phyloP scores from a whole-genome alignment of 2,888 invertebrate genomes.

The Pandemis corylana region DNA sequence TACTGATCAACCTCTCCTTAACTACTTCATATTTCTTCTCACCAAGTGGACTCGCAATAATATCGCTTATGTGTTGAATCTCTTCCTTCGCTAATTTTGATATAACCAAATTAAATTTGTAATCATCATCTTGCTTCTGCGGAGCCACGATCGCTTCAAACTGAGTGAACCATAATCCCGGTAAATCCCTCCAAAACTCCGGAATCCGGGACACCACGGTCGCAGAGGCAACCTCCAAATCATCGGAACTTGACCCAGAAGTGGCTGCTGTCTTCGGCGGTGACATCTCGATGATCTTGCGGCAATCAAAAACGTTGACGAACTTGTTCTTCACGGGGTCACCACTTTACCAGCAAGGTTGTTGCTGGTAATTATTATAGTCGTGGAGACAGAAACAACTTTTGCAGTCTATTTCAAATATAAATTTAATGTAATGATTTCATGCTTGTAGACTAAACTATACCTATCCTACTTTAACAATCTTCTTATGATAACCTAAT shows the following conservation, averaged over 20 bases:
- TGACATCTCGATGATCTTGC: background rate
- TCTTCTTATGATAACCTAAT: too few species aligned
- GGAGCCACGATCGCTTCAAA: constrained; percentile 26
- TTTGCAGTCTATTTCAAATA: too few species aligned
- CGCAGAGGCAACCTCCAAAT: background rate
- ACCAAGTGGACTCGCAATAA: background rate
- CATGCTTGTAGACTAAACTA: too few species aligned
- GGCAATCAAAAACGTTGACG: too few species aligned
- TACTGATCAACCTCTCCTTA: background rate
- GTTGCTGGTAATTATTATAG: too few species aligned
- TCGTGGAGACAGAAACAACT: too few species aligned
- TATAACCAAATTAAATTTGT: constrained; percentile 18
- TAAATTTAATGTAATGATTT: too few species aligned
- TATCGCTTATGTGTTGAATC: background rate
- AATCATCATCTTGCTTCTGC: constrained; percentile 27
- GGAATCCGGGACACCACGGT: constrained; percentile 6
- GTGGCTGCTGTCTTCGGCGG: background rate
- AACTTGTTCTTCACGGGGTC: too few species aligned
- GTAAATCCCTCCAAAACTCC: constrained; percentile 28
- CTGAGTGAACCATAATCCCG: constrained; percentile 28
- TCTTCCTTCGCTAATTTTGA: constrained; percentile 11
- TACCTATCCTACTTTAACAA: too few species aligned
- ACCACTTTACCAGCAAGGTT: too few species aligned
- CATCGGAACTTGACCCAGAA: background rate
- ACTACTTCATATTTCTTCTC: background rate